These are phyloP conservation scores for Pseudomyrmex pallidus DNA, from an alignment of 1,140 invertebrate species.

Conservation along the genomic window DNA sequence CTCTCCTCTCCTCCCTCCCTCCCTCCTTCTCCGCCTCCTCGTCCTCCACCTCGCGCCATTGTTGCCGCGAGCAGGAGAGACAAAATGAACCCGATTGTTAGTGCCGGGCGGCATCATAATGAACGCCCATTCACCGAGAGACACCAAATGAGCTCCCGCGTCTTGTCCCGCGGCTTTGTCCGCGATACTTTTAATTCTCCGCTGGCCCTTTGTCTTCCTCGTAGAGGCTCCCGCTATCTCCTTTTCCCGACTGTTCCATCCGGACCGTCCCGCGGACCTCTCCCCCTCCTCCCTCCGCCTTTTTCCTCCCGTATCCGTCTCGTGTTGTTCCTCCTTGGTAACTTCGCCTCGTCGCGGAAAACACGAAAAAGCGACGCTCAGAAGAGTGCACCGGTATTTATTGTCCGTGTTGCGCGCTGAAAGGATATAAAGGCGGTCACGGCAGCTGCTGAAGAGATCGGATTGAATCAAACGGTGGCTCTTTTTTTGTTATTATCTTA, in stretches of 20 bases:
- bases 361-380: slow-evolving; percentile 15
- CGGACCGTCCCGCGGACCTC: not conserved
- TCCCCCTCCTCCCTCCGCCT: not conserved
- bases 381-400: slow-evolving; percentile 38
- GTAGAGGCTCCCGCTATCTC: slow-evolving; percentile 54
- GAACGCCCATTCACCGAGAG: slow-evolving; percentile 81
- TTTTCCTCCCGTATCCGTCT: slow-evolving; percentile 28
- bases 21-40: slow-evolving; percentile 50
- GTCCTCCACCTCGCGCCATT: slow-evolving; percentile 72
- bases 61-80: slow-evolving; percentile 81
- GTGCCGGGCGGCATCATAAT: slow-evolving; percentile 81
- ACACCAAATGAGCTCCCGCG: slow-evolving; percentile 83
- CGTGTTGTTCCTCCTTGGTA: slow-evolving; percentile 35
- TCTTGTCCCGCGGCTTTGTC: slow-evolving; percentile 82
- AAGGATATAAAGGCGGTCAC: slow-evolving; percentile 42
- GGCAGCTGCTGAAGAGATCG: not conserved
- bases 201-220: slow-evolving; percentile 74
- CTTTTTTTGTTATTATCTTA: slow-evolving; percentile 18
- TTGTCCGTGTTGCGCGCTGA: slow-evolving; percentile 40
- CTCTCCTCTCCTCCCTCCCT: not conserved
- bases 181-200: slow-evolving; percentile 84
- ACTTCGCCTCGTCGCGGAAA: slow-evolving; percentile 41
- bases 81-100: slow-evolving; percentile 82
- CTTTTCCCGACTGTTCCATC: slow-evolving; percentile 38
- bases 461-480: slow-evolving; percentile 38